Conservation (phyloP, 2,113 vertebrate genomes). For the Triplophysa dalaica region DNA sequence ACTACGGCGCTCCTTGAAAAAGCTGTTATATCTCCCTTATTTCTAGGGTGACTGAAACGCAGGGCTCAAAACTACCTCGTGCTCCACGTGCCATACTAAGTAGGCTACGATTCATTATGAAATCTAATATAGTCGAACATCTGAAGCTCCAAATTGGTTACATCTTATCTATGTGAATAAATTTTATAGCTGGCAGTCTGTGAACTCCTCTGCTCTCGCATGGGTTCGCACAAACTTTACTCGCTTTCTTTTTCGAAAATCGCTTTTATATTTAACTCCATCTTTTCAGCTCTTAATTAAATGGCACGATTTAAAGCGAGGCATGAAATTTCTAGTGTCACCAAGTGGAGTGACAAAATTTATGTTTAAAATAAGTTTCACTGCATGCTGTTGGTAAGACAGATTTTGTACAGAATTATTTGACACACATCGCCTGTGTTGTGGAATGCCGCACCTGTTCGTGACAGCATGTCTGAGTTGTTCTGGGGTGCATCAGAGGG, state of each 20-base stretch:
- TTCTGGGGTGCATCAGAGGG: constrained; percentile 38
- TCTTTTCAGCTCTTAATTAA: background rate
- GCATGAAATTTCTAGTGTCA: too few relatives aligned
- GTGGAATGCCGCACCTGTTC: background rate
- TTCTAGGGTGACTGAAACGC: background rate
- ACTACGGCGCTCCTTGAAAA: background rate
- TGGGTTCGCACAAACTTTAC: background rate
- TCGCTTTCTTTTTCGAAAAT: background rate
- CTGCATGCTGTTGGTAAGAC: too few relatives aligned
- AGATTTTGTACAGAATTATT: too few relatives aligned
- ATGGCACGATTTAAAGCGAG: too few relatives aligned
- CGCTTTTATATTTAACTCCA: too few relatives aligned
- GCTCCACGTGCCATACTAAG: background rate
- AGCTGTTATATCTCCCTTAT: background rate
- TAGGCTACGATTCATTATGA: background rate
- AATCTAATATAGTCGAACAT: background rate
- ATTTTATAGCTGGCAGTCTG: background rate
- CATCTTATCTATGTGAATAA: constrained; percentile 20
- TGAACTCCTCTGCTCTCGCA: constrained; percentile 5
- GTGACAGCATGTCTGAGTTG: background rate
- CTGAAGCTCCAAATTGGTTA: constrained; percentile 35
- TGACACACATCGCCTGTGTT: too few relatives aligned
- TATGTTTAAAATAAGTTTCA: too few relatives aligned
- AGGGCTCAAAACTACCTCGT: background rate
- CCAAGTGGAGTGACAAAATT: too few relatives aligned